Evolutionary conservation across 1,140 invertebrate genomes (phyloP).

Genomic region (Danaus melanippus): DNA sequence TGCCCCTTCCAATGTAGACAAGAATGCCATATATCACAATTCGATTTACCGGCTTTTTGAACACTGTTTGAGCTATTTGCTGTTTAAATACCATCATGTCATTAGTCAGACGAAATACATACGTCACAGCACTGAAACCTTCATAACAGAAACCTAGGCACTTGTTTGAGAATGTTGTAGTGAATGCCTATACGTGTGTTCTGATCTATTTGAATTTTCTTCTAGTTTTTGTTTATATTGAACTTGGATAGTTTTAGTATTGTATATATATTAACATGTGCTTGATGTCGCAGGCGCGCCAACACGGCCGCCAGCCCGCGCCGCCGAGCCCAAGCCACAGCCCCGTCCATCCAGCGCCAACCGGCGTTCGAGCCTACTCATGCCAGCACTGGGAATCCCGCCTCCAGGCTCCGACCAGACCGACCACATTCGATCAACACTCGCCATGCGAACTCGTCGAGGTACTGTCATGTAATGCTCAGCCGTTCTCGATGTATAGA

Average conservation of each 20-base stretch:
- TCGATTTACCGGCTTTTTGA: slow-evolving; percentile 14
- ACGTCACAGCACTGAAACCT: slow-evolving; percentile 14
- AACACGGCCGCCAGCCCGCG: slow-evolving; percentile 64
- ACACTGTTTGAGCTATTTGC: slow-evolving; percentile 20
- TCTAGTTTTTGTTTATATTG: too few relatives aligned
- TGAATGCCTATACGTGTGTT: too few relatives aligned
- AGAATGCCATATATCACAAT: slow-evolving; percentile 24
- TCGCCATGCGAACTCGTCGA: slow-evolving; percentile 60
- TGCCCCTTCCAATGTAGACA: slow-evolving; percentile 21
- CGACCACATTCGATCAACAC: slow-evolving; percentile 41
- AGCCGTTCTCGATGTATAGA: slow-evolving; percentile 21
- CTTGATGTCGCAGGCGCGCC: slow-evolving; percentile 47
- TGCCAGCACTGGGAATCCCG: slow-evolving; percentile 70
- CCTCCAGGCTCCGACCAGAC: slow-evolving; percentile 43
- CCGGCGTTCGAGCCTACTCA: slow-evolving; percentile 66
- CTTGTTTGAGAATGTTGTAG: too few relatives aligned
- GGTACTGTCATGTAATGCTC: slow-evolving; percentile 36
- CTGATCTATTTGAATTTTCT: too few relatives aligned
- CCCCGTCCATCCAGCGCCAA: slow-evolving; percentile 53
- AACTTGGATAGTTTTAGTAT: too few relatives aligned
- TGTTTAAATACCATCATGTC: slow-evolving; percentile 16
- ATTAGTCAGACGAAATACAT: slow-evolving; percentile 14
- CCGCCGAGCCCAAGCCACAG: slow-evolving; percentile 51
- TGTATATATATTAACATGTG: background rate
- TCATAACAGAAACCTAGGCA: background rate